These are phyloP conservation scores for Paguma larvata DNA, from an alignment of 2,797 vertebrate species.

Conservation along the genomic window DNA sequence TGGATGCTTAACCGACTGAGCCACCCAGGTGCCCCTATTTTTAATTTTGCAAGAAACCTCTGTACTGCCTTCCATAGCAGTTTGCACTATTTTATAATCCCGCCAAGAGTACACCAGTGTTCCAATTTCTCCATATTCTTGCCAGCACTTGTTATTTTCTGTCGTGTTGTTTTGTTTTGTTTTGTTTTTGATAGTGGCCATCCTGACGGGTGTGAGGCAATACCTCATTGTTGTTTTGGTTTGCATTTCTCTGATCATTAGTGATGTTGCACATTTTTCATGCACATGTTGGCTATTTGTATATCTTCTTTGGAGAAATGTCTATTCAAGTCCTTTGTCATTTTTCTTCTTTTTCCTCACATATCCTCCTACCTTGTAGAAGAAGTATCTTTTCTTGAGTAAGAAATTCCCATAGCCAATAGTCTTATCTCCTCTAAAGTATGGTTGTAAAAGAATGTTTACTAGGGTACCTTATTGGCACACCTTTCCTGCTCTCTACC, in stretches of 20 bases:
- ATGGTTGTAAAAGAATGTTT: neutral
- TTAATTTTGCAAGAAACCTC: neutral
- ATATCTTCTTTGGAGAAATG: neutral
- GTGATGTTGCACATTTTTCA: constrained; percentile 19
- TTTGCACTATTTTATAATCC: neutral
- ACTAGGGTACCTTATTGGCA: neutral
- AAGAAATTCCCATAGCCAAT: neutral
- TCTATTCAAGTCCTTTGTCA: neutral
- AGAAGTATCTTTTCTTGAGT: neutral
- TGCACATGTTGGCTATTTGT: neutral
- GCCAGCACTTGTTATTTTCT: neutral
- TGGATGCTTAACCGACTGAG: no score
- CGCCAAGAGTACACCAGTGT: neutral
- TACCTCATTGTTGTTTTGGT: neutral
- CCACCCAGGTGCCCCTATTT: neutral
- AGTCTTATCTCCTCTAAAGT: neutral
- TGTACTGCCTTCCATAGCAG: neutral
- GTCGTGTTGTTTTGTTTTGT: no score
- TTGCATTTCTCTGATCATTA: constrained; percentile 28
- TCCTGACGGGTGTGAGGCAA: neutral
- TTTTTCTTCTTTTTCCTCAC: neutral
- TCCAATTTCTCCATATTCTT: neutral
- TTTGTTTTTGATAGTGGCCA: no score
- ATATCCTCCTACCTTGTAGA: neutral
- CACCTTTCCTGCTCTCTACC: neutral